A percentile compares a stretch with the other conserved stretches of the same genome.
These are phyloP conservation scores for Tricholaema leucomelas DNA, from an alignment of 2,113 vertebrate species.

Conservation along the genomic window DNA sequence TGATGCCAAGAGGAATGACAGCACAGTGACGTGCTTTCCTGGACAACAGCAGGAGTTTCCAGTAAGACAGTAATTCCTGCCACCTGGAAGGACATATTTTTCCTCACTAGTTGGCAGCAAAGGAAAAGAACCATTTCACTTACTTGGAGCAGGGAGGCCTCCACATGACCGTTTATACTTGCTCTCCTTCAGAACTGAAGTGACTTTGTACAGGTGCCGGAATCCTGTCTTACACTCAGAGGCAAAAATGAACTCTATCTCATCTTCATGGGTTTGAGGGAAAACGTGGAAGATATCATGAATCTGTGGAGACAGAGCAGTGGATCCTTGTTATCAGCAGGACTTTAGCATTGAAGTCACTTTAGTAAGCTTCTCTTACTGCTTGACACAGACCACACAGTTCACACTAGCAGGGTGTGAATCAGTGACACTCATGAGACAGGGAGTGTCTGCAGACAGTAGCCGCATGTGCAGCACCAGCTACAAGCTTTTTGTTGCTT, in stretches of 20 bases:
- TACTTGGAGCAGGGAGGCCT: constrained; percentile 77
- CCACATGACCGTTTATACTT: constrained; percentile 76
- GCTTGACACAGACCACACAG: not conserved
- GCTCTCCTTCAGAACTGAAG: constrained; percentile 78
- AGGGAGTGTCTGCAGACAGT: not conserved
- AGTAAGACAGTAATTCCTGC: not conserved
- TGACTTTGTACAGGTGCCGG: constrained; percentile 82
- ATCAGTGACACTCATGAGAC: not conserved
- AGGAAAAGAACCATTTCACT: constrained; percentile 11
- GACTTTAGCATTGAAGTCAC: not conserved
- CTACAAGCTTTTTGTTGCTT: not conserved
- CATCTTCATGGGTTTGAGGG: constrained; percentile 79
- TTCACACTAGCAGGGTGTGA: not conserved
- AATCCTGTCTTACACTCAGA: constrained; percentile 85
- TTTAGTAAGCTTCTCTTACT: not conserved
- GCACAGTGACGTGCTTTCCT: not conserved
- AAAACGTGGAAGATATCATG: constrained; percentile 85
- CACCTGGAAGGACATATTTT: not conserved
- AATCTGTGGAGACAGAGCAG: constrained; percentile 71
- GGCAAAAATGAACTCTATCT: constrained; percentile 84
- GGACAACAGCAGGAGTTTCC: not conserved
- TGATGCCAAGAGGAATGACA: not conserved
- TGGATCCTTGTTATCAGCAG: not conserved
- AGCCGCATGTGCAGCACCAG: not conserved
- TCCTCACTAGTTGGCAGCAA: not conserved